A percentile compares a stretch with the other conserved stretches of the same genome.
Evolutionary conservation across 2,797 vertebrate species (phyloP).

Genomic region (Synaphobranchus kaupii): DNA sequence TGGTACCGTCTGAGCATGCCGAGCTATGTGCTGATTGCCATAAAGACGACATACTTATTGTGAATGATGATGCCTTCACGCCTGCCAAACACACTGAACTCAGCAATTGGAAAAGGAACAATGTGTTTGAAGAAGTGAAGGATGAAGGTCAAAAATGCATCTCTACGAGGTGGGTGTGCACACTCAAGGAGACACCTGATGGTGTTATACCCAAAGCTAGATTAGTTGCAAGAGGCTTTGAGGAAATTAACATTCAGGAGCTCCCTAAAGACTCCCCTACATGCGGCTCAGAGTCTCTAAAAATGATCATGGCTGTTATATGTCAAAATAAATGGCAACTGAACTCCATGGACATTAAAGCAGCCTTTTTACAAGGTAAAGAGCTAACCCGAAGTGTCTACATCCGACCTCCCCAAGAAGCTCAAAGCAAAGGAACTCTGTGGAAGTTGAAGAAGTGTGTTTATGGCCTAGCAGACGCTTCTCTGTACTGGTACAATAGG

Average conservation of each 20-base stretch:
- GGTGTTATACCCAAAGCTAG: conserved; percentile 29
- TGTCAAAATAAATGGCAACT: conserved; percentile 40
- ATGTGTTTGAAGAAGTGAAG: conserved; percentile 37
- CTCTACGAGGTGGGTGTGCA: no score
- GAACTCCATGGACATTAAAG: conserved; percentile 45
- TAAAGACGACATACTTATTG: no score
- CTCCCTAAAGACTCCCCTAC: conserved; percentile 44
- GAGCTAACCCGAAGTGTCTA: conserved; percentile 31
- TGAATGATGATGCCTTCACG: no score
- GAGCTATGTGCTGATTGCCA: no score
- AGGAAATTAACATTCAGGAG: conserved; percentile 41
- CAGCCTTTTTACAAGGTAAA: conserved; percentile 31
- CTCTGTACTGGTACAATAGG: conserved; percentile 38
- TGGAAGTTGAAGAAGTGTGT: neutral
- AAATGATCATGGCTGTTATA: conserved; percentile 39
- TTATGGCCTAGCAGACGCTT: conserved; percentile 21
- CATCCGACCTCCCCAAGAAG: conserved; percentile 33
- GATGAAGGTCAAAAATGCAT: conserved; percentile 20
- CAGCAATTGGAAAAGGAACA: conserved; percentile 38
- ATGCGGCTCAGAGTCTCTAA: conserved; percentile 43
- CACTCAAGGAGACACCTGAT: conserved; percentile 20
- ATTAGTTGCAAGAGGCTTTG: conserved; percentile 40
- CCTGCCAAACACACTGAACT: no score
- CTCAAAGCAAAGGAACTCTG: conserved; percentile 26
- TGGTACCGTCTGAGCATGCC: no score